Percentiles rank a stretch among this genome's conserved stretches.
Conservation (phyloP, 2,113 vertebrate species). For the Anarhynchus alexandrinus region DNA sequence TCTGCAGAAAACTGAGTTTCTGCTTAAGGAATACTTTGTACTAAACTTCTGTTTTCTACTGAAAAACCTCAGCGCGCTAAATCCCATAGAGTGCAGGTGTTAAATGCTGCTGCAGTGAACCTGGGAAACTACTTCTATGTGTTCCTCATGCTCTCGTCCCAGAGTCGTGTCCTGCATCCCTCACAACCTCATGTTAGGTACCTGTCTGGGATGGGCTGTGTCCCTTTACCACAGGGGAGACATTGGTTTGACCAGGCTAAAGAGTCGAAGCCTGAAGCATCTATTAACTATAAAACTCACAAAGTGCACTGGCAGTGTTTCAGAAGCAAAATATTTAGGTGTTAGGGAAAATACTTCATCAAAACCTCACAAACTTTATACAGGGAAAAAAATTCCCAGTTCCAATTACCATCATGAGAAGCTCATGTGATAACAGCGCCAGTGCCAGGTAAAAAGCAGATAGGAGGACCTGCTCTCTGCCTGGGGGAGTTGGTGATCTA, state of each 20-base stretch:
- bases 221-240: not conserved
- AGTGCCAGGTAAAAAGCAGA: not conserved
- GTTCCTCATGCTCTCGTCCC: not conserved
- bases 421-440: not conserved
- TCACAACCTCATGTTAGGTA: not conserved
- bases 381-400: not conserved
- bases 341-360: not conserved
- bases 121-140: not conserved
- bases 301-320: not conserved
- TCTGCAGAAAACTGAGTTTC: not conserved
- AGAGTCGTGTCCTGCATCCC: not conserved
- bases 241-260: not conserved
- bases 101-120: not conserved
- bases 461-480: conserved; percentile 6
- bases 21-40: not conserved
- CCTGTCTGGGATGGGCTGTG: not conserved
- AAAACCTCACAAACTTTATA: not conserved
- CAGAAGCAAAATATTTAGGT: not conserved
- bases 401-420: conserved; percentile 3
- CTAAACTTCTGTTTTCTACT: not conserved
- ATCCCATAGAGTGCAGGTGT: not conserved
- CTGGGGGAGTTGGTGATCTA: conserved; percentile 10
- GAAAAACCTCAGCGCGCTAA: not conserved
- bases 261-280: not conserved
- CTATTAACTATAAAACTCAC: not conserved